phyloP scores from a whole-genome alignment of 1,140 invertebrate species.

The Cephus cinctus region DNA sequence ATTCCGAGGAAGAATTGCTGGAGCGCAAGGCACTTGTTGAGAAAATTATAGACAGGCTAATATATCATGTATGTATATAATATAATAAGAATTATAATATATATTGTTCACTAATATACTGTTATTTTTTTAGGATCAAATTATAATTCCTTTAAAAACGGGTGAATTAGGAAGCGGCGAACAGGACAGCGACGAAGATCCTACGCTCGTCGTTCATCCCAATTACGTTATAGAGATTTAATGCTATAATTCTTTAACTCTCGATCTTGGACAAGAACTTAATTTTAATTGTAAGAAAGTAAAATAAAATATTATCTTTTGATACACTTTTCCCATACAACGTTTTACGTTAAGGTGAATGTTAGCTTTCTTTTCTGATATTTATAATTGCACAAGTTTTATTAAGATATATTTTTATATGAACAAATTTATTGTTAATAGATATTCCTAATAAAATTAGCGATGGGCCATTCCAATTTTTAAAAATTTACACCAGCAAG shows the following conservation, averaged over 20 bases:
- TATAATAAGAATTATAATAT: slow-evolving; percentile 12
- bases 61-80: slow-evolving; percentile 74
- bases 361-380: neutral
- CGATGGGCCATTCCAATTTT: too few species aligned
- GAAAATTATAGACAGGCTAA: slow-evolving; percentile 92
- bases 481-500: too few species aligned
- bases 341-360: neutral
- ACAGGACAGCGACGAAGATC: slow-evolving; percentile 74
- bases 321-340: neutral
- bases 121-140: slow-evolving; percentile 73
- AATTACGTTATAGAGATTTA: slow-evolving; percentile 83
- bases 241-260: too few species aligned
- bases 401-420: neutral
- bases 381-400: neutral
- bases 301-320: slow-evolving; percentile 1
- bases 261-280: neutral
- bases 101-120: slow-evolving; percentile 13
- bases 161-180: slow-evolving; percentile 58
- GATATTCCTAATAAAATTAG: too few species aligned
- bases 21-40: slow-evolving; percentile 90
- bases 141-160: slow-evolving; percentile 84
- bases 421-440: too few species aligned
- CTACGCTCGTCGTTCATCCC: slow-evolving; percentile 90
- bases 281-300: neutral
- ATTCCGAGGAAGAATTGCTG: slow-evolving; percentile 87